Conservation (phyloP, 2,888 invertebrate genomes). For the Ophion costatus region DNA sequence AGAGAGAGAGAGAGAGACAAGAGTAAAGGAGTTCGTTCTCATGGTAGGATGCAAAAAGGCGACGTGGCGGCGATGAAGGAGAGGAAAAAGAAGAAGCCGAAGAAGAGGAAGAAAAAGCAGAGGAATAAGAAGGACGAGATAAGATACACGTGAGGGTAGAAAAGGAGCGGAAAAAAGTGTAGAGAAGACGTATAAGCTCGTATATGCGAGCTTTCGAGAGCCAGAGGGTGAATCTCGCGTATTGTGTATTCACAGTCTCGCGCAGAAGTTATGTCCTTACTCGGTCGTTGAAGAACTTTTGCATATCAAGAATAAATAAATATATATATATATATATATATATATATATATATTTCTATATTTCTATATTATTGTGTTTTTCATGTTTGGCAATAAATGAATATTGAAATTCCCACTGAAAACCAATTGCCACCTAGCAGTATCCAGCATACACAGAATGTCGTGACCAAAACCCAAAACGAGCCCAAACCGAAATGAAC, state of each 20-base stretch:
- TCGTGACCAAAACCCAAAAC: too few relatives aligned
- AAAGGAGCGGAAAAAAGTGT: conserved; percentile 40
- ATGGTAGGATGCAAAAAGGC: conserved; percentile 64
- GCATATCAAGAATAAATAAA: neutral
- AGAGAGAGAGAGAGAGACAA: too few relatives aligned
- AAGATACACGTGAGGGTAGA: conserved; percentile 17
- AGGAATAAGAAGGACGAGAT: conserved; percentile 35
- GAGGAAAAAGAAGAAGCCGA: neutral
- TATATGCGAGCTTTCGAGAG: conserved; percentile 53
- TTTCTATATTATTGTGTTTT: neutral
- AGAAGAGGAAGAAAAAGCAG: neutral
- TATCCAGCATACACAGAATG: too few relatives aligned
- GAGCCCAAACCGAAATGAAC: too few relatives aligned
- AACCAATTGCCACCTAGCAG: too few relatives aligned
- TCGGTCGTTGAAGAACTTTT: conserved; percentile 22
- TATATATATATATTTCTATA: neutral
- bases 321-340: neutral
- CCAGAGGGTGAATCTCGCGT: conserved; percentile 48
- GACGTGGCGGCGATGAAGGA: conserved; percentile 49
- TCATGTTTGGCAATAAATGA: too few relatives aligned
- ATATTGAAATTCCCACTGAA: too few relatives aligned
- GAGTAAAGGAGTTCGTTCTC: conserved; percentile 62
- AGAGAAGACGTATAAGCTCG: conserved; percentile 57
- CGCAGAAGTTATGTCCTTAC: conserved; percentile 45
- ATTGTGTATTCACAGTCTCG: conserved; percentile 30